Evolutionary conservation across 2,888 invertebrate genomes (phyloP), one percentile per base, ranked within the genome.

Genomic region (Sinelater perroti): DNA sequence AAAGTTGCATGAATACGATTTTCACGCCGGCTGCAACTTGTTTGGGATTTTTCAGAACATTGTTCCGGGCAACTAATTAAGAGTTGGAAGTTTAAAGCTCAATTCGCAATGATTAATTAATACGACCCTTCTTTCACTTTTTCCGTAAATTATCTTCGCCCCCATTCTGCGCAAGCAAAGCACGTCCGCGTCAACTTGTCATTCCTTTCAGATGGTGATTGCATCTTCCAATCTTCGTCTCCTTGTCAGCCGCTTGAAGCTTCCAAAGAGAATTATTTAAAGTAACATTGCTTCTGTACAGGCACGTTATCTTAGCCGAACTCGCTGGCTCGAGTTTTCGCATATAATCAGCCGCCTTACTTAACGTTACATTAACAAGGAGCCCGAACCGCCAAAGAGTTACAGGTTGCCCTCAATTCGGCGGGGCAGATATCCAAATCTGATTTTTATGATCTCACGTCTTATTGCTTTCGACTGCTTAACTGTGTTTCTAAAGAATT

Each of bases 101-200:
- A 18, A 20, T 11, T 40, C 24, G 16, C 11, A 40, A 40, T 40
- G 40, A 40, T 40, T 40, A 40, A 40, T 40, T 40, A 40, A 40
- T 40, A 38, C 24, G 24, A 40, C 40, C 40, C 40, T 40, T 40
- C 40, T 13, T 24, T 40, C 40, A 40, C 26, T 50, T 50, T 50
- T 50, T 20, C 38, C 38, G 36, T 38, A 50, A 50, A 40, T 50
- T 50, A 50, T 50, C 38, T 35, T 36, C 30, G 38, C 50, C 31
- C 40, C 40, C 50, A 40, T 40, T 50, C 35, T 47, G 26, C 30
- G 40, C 38, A 50, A 40, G 36, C 38, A 38, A 50, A 50, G 50
- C 50, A 50, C 50, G 38, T 50, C 35, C 38, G 38, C 50, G 50
- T 50, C 50, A 50, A 50, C 50, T 50, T 50, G 50, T 50, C 50